phyloP scores from a whole-genome alignment of 92 coral and sea anemone species.

The Desmophyllum pertusum region DNA sequence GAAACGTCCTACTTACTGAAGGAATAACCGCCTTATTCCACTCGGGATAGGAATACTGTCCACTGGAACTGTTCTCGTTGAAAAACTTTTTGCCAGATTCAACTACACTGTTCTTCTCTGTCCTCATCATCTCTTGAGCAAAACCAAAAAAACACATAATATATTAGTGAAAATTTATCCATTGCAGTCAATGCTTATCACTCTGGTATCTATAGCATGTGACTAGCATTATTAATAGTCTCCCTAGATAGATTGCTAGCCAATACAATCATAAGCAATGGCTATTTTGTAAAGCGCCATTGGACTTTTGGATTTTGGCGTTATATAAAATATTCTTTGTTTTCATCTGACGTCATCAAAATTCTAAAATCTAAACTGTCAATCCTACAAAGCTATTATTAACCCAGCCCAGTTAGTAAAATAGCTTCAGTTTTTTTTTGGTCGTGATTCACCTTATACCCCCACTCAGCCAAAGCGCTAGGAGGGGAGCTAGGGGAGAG shows the following conservation, averaged over 20 bases:
- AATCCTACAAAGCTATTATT: no score
- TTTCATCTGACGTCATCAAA: no score
- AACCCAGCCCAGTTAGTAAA: no score
- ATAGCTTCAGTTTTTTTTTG: no score
- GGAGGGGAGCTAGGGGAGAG: no score
- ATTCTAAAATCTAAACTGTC: no score
- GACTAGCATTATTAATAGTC: background rate
- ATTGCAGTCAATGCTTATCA: background rate
- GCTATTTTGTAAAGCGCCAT: no score
- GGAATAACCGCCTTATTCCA: conserved; percentile 50
- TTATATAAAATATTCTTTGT: no score
- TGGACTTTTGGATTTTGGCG: no score
- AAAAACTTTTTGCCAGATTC: conserved; percentile 33
- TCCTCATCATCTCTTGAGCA: conserved; percentile 15
- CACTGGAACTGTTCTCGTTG: conserved; percentile 10
- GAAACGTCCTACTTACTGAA: conserved; percentile 17
- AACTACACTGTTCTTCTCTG: background rate
- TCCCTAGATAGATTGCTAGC: background rate
- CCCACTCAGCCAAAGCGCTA: no score
- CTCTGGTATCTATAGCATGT: background rate
- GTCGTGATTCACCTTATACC: no score
- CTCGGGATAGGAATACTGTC: conserved; percentile 32
- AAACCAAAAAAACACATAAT: background rate
- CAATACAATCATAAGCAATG: no score
- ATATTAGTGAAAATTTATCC: background rate